Conservation (phyloP, 92 coral and sea anemone species). For the Parazoanthus swiftii region DNA sequence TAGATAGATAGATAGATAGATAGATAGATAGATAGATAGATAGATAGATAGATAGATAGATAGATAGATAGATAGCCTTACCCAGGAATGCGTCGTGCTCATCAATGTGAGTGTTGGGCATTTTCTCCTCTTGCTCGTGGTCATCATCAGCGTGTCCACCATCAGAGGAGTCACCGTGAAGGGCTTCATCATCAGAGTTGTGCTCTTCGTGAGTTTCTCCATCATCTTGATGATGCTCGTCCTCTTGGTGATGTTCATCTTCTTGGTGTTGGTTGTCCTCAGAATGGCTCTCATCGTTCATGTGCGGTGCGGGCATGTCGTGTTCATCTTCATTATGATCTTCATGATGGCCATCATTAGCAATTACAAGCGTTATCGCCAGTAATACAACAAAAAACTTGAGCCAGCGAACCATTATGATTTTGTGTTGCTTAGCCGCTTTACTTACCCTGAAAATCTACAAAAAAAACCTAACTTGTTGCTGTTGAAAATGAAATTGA, state of each 20-base stretch:
- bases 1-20: no score
- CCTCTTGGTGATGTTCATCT: conserved; percentile 11
- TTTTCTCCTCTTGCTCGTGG: conserved; percentile 16
- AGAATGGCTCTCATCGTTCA: conserved; percentile 5
- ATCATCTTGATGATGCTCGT: conserved; percentile 26
- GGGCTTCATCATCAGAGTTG: conserved; percentile 21
- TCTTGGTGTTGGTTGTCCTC: conserved; percentile 21
- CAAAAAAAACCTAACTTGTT: background rate
- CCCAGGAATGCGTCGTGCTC: conserved; percentile 47
- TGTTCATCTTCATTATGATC: conserved; percentile 29
- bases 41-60: no score
- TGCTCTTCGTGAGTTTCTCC: conserved; percentile 23
- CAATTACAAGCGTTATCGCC: background rate
- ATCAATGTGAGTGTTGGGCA: background rate
- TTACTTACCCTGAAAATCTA: background rate
- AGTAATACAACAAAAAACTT: background rate
- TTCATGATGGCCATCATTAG: background rate
- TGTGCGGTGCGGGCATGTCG: conserved; percentile 3
- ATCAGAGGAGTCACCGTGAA: conserved; percentile 14
- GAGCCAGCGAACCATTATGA: conserved; percentile 14
- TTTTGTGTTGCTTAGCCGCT: background rate
- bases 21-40: no score
- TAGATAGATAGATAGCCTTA: background rate
- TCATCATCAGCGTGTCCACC: conserved; percentile 18
- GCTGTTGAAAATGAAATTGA: background rate